Conservation (phyloP, 2,797 vertebrate species). For the Steatocranus sp. region DNA sequence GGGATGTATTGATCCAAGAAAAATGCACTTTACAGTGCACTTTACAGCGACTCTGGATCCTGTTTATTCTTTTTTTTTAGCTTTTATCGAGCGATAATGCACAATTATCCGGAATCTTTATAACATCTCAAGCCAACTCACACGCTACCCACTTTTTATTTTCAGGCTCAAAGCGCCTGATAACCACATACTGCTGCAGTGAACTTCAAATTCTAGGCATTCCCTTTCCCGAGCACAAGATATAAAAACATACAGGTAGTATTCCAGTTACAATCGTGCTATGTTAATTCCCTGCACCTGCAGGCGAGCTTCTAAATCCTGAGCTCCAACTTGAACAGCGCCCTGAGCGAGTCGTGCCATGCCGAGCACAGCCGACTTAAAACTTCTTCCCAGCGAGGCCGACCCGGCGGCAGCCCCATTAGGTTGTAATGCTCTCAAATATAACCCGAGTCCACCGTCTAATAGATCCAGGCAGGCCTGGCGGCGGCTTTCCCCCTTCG, state of each 20-base stretch:
- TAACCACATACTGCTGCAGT: background rate
- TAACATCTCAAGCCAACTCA: background rate
- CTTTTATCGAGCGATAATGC: background rate
- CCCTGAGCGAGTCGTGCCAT: constrained; percentile 31
- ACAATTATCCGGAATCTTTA: background rate
- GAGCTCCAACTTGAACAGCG: constrained; percentile 38
- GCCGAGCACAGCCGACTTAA: constrained; percentile 12
- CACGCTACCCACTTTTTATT: background rate
- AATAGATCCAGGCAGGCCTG: constrained; percentile 66
- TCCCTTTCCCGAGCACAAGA: background rate
- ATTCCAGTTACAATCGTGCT: background rate
- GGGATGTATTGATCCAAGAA: background rate
- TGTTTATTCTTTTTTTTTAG: background rate
- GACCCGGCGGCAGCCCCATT: constrained; percentile 67
- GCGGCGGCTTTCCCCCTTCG: constrained; percentile 65
- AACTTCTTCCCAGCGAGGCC: constrained; percentile 54
- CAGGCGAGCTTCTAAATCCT: constrained; percentile 17
- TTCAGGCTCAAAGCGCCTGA: background rate
- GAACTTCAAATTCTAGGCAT: background rate
- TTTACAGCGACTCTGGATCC: background rate
- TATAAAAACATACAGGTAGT: constrained; percentile 11
- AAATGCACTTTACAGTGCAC: background rate
- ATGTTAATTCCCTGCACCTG: background rate
- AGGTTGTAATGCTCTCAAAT: constrained; percentile 68
- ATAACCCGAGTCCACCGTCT: constrained; percentile 63